Conservation (phyloP, 2,797 vertebrate genomes). For the Pseudochirops corinnae region DNA sequence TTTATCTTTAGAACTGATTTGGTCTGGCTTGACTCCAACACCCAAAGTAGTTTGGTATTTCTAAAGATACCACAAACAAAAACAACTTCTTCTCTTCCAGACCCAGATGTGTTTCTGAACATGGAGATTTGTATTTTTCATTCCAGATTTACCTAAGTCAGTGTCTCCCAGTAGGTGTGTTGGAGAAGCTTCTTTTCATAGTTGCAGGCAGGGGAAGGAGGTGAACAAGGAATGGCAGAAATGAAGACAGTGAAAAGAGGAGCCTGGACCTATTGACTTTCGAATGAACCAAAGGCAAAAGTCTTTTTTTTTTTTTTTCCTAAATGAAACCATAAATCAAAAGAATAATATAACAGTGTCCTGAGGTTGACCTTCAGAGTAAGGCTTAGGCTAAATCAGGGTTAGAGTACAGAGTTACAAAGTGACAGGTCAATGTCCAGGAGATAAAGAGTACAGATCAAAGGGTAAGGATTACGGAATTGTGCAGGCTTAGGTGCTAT, state of each 20-base stretch:
- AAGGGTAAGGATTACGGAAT: neutral
- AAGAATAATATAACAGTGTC: too few species aligned
- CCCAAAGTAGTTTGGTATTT: neutral
- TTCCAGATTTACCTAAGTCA: neutral
- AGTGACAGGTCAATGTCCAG: neutral
- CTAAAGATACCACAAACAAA: neutral
- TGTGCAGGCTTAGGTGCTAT: neutral
- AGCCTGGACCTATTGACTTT: too few species aligned
- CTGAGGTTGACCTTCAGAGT: too few species aligned
- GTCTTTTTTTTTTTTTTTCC: too few species aligned
- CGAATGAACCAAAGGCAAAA: too few species aligned
- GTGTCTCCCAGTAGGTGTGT: neutral
- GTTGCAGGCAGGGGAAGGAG: neutral
- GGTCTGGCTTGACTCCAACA: neutral
- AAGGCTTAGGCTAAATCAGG: neutral
- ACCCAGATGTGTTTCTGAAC: neutral
- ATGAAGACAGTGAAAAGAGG: too few species aligned
- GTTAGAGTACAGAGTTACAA: neutral
- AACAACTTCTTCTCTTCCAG: neutral
- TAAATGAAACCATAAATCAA: too few species aligned
- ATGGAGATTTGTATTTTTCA: neutral
- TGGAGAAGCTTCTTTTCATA: neutral
- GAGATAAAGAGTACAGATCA: neutral
- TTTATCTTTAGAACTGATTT: neutral
- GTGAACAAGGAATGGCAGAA: too few species aligned